phyloP scores from a whole-genome alignment of 1,140 invertebrate genomes.

The Pseudomyrmex concolor region DNA sequence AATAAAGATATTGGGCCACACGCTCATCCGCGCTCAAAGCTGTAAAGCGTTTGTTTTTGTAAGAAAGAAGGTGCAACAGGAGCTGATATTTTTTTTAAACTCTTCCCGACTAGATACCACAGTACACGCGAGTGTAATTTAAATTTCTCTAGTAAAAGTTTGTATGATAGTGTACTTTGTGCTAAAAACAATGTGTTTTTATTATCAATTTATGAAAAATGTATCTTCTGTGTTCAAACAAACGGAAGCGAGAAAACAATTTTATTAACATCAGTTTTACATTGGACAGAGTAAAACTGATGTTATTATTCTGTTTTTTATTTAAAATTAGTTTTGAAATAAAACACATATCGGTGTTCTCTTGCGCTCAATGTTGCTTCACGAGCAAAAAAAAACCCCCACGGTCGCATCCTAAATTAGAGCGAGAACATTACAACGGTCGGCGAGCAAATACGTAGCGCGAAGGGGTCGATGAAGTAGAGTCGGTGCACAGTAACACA shows the following conservation, averaged over 20 bases:
- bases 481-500: slow-evolving; percentile 39
- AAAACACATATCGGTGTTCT: not conserved
- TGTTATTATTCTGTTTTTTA: too few species aligned
- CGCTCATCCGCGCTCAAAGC: not conserved
- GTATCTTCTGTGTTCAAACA: not conserved
- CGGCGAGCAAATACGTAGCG: not conserved
- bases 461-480: slow-evolving; percentile 24
- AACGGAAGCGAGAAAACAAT: too few species aligned
- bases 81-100: not conserved
- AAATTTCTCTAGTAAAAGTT: not conserved
- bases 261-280: too few species aligned
- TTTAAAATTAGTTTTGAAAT: not conserved
- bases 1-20: not conserved
- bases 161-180: too few species aligned
- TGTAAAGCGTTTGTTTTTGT: not conserved
- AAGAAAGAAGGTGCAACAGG: not conserved
- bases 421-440: slow-evolving; percentile 30
- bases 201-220: not conserved
- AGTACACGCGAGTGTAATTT: not conserved
- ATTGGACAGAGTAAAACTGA: too few species aligned
- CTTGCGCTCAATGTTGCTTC: not conserved
- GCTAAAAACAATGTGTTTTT: too few species aligned
- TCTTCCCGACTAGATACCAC: not conserved
- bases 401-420: slow-evolving; percentile 35
- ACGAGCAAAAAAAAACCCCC: not conserved